Percentiles rank a stretch among this genome's conserved stretches.
These are phyloP conservation scores for Seriola quinqueradiata DNA, from an alignment of 2,113 vertebrate species.

Conservation along the genomic window DNA sequence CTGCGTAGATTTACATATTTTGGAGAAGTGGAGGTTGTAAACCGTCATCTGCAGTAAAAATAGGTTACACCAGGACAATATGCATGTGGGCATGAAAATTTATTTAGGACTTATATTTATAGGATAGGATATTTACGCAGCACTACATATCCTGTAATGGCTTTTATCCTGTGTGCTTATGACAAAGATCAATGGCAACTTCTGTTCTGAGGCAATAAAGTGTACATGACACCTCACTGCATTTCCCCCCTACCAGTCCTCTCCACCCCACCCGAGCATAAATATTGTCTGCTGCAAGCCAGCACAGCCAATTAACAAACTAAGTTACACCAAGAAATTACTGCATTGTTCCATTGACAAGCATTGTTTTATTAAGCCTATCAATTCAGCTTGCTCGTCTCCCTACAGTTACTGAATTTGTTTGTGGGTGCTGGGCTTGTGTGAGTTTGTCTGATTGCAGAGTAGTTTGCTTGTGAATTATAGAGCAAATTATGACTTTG, in stretches of 20 bases:
- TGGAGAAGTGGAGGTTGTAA: constrained; percentile 19
- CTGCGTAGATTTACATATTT: not conserved
- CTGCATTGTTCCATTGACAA: constrained; percentile 16
- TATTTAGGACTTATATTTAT: constrained; percentile 40
- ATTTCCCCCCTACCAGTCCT: not conserved
- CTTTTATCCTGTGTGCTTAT: constrained; percentile 48
- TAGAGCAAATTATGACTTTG: constrained; percentile 57
- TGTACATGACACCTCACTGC: constrained; percentile 25
- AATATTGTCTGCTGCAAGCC: constrained; percentile 23
- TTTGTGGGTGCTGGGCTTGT: constrained; percentile 24
- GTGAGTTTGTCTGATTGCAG: constrained; percentile 52
- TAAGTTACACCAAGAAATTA: constrained; percentile 1
- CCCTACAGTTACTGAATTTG: constrained; percentile 40
- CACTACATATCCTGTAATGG: constrained; percentile 10
- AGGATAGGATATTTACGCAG: not conserved
- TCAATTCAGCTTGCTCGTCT: constrained; percentile 41
- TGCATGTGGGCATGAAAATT: constrained; percentile 21
- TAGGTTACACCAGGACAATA: constrained; percentile 29
- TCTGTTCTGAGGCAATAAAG: constrained; percentile 42
- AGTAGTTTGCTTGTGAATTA: constrained; percentile 58
- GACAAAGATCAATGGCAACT: constrained; percentile 54
- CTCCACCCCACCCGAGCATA: not conserved
- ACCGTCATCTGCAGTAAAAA: constrained; percentile 18
- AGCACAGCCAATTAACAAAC: constrained; percentile 41
- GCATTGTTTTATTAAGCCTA: constrained; percentile 51